Evolutionary conservation across 2,113 vertebrate genomes (phyloP).

Genomic region (Porphyrio hochstetteri): DNA sequence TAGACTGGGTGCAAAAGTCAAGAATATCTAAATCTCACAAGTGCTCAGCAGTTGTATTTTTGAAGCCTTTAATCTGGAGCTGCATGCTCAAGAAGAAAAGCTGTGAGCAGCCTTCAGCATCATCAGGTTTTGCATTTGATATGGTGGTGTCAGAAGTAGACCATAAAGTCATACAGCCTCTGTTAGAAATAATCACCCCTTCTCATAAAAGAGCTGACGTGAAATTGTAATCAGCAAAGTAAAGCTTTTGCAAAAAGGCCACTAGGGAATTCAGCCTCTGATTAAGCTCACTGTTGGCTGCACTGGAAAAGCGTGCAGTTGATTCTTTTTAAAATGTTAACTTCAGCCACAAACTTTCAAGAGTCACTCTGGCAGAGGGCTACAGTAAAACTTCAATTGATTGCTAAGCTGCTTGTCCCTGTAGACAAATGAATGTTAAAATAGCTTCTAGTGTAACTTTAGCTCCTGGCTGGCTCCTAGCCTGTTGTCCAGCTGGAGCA

Average conservation of each 20-base stretch:
- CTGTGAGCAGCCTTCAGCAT: not conserved
- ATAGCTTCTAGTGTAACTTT: conserved; percentile 43
- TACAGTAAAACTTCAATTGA: not conserved
- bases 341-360: not conserved
- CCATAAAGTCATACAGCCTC: not conserved
- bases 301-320: not conserved
- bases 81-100: not conserved
- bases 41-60: not conserved
- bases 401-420: conserved; percentile 18
- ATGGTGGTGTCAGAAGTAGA: not conserved
- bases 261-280: not conserved
- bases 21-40: not conserved
- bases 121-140: not conserved
- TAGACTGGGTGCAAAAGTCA: not conserved
- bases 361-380: not conserved
- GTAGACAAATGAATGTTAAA: conserved; percentile 29
- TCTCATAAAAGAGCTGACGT: not conserved
- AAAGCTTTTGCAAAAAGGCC: not conserved
- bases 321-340: not conserved
- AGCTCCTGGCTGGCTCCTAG: conserved; percentile 22
- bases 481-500: not conserved
- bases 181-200: not conserved
- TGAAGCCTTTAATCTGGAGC: not conserved
- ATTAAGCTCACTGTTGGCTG: not conserved
- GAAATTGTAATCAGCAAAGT: not conserved